phyloP scores from a whole-genome alignment of 2,888 invertebrate genomes.

The Liodrosophila aerea region DNA sequence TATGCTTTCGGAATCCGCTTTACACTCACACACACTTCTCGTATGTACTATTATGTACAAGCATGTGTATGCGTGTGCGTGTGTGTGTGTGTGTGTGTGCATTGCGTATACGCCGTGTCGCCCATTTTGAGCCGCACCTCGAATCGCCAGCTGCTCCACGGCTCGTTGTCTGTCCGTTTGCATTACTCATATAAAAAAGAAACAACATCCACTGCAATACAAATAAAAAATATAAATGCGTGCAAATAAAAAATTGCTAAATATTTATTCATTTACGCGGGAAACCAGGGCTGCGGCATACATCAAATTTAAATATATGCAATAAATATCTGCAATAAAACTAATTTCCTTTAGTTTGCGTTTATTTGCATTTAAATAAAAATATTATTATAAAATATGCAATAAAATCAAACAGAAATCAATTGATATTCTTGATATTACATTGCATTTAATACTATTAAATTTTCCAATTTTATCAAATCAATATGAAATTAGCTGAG shows the following conservation, averaged over 20 bases:
- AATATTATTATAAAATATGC: no score
- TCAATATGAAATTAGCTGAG: no score
- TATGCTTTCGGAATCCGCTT: constrained; percentile 69
- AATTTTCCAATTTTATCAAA: no score
- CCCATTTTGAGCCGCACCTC: constrained; percentile 69
- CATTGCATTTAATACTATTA: no score
- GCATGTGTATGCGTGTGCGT: constrained; percentile 39
- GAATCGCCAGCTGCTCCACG: constrained; percentile 17
- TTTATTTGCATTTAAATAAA: no score
- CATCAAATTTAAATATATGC: not conserved
- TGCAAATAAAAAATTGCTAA: constrained; percentile 55
- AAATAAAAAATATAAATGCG: constrained; percentile 11
- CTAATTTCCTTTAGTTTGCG: no score
- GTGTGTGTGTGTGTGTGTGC: constrained; percentile 26
- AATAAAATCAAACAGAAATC: no score
- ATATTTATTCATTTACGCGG: constrained; percentile 66
- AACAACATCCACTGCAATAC: constrained; percentile 12
- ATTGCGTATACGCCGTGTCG: constrained; percentile 70
- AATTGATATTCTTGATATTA: no score
- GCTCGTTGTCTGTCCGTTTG: constrained; percentile 50
- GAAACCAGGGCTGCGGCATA: constrained; percentile 51
- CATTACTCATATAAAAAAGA: constrained; percentile 65
- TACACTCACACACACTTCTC: constrained; percentile 34
- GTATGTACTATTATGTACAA: constrained; percentile 16
- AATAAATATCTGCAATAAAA: no score